These are phyloP conservation scores for Otolemur garnettii DNA, from an alignment of 2,113 vertebrate genomes.

Conservation along the genomic window DNA sequence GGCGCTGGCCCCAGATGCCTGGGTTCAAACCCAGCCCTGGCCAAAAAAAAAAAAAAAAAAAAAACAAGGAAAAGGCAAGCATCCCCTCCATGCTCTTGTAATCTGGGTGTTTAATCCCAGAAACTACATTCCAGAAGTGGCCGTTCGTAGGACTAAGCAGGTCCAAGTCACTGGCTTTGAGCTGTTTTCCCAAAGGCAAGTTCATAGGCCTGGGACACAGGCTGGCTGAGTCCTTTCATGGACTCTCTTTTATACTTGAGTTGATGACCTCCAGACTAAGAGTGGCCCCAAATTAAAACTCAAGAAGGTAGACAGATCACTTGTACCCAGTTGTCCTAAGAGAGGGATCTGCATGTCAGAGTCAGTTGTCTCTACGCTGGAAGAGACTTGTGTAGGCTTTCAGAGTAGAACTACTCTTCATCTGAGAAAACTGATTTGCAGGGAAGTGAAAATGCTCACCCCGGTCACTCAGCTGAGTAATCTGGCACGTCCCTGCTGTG, in stretches of 20 bases:
- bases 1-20: too few species aligned
- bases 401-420: neutral
- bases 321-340: neutral
- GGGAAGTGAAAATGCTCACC: neutral
- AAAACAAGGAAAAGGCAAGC: neutral
- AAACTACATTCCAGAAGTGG: neutral
- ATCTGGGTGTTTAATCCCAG: neutral
- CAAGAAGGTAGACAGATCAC: neutral
- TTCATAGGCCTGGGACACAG: neutral
- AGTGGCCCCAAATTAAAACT: neutral
- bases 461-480: neutral
- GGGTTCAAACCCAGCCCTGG: too few species aligned
- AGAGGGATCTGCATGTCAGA: neutral
- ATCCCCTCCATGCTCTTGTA: neutral
- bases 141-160: fast-evolving
- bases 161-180: fast-evolving
- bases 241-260: neutral
- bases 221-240: fast-evolving
- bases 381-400: neutral
- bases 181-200: fast-evolving
- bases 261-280: neutral
- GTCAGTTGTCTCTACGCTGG: neutral
- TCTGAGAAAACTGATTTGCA: neutral
- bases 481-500: neutral
- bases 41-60: too few species aligned